Base-by-base conservation (phyloP, 1,140 invertebrate genomes). In the Drosophila parabipectinata region DNA sequence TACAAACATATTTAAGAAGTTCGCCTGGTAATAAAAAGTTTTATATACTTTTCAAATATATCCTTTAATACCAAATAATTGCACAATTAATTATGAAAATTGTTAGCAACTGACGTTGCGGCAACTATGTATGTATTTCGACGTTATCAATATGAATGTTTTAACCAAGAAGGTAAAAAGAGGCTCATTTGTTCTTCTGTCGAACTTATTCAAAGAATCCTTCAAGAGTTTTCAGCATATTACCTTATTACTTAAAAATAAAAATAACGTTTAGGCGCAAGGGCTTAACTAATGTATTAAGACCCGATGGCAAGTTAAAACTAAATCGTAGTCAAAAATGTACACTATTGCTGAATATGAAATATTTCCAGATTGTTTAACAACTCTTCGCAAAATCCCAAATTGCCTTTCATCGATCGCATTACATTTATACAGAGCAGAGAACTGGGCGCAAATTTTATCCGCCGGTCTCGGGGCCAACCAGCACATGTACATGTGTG, bases 231-330 rank as follows among this genome's bases (percentile, higher is more conserved):
- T 82, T 74, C 48, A 78, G 69, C 63, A 83, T 78, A 82, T 82
- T 82, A 82, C 79, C 78, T 66, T 57, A 83, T 60, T 83, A 79
- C 79, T 82, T 82, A 82, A 69, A 85, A 85, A 85, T 72, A 72
- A 87, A 81, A 87, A 85, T 87, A 85, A 87, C 74, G 66, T 84
- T 67, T 77, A 68, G 52, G 64, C 62, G 66, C 73, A 37, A 37
- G 55, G 52, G 60, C 82, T 80, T 85, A 85, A 56, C 63, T 74
- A 77, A 62, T 81, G 54, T 79, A 72, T 78, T 78, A 85, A 72
- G 14, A 87, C 79, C 79, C 79, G 81, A 85, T 85, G 82, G 83
- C 82, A 78, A 82, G 55, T 66, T 85, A 77, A 53, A 82, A 82
- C 82, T 82, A 82, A 85, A 72, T 78, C 58, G 64, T 82, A 81